phyloP scores from a whole-genome alignment of 2,888 invertebrate genomes.

The Agrochola lota region DNA sequence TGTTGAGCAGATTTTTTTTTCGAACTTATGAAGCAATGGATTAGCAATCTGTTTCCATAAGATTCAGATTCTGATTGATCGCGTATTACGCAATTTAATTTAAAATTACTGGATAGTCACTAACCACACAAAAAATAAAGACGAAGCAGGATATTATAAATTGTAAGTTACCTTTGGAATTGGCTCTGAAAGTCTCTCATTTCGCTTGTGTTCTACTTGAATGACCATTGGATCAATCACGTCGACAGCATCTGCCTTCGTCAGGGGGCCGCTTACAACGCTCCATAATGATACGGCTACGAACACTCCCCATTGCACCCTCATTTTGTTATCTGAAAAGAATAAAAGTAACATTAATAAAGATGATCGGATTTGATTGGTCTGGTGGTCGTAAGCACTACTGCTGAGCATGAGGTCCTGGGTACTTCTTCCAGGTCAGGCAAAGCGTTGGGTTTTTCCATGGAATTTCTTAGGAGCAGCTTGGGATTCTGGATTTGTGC shows the following conservation, averaged over 20 bases:
- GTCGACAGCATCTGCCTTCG: conserved; percentile 40
- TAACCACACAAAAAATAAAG: no score
- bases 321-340: conserved; percentile 50
- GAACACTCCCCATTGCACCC: conserved; percentile 42
- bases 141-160: neutral
- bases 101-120: no score
- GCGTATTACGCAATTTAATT: no score
- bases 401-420: neutral
- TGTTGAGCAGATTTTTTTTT: no score
- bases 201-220: conserved; percentile 44
- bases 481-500: neutral
- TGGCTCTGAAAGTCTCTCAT: conserved; percentile 54
- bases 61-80: no score
- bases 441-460: no score
- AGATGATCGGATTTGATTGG: neutral
- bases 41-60: no score
- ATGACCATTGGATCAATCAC: conserved; percentile 58
- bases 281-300: conserved; percentile 49
- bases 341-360: neutral
- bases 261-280: conserved; percentile 25
- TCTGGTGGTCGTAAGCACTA: neutral
- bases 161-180: conserved; percentile 48
- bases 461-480: neutral
- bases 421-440: neutral
- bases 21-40: no score